Percentiles rank a stretch among this genome's conserved stretches.
Conservation (phyloP, 2,113 vertebrate genomes). For the Ahaetulla prasina region DNA sequence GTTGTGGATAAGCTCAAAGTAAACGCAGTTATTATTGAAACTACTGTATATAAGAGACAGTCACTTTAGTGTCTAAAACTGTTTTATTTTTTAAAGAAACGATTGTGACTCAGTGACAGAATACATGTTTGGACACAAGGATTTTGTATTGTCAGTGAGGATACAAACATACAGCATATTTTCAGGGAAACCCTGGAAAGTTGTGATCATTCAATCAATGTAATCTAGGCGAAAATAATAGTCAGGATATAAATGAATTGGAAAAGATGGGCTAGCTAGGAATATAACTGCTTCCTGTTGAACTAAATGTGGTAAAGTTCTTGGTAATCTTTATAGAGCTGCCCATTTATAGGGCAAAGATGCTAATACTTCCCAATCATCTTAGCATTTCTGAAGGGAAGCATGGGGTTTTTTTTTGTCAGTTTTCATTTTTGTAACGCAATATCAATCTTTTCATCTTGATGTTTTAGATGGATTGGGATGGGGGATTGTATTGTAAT, state of each 20-base stretch:
- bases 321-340: constrained; percentile 18
- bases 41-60: neutral
- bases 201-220: neutral
- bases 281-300: neutral
- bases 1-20: neutral
- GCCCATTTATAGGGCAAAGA: constrained; percentile 34
- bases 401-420: constrained; percentile 41
- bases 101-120: neutral
- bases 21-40: neutral
- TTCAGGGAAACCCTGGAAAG: neutral
- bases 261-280: neutral
- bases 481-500: constrained; percentile 62
- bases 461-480: constrained; percentile 61
- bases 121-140: neutral
- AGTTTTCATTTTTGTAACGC: constrained; percentile 61
- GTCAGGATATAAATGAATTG: neutral
- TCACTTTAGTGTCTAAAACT: neutral
- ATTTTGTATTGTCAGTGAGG: neutral
- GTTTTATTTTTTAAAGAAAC: neutral
- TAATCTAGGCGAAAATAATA: neutral
- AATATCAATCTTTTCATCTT: constrained; percentile 65
- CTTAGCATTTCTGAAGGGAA: constrained; percentile 50
- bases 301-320: constrained; percentile 7
- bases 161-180: neutral
- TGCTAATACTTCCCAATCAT: constrained; percentile 29